Percentiles rank a stretch among this genome's conserved stretches.
Conservation (phyloP, 35 echinoderm and acorn worm genomes). For the Eucidaris tribuloides region DNA sequence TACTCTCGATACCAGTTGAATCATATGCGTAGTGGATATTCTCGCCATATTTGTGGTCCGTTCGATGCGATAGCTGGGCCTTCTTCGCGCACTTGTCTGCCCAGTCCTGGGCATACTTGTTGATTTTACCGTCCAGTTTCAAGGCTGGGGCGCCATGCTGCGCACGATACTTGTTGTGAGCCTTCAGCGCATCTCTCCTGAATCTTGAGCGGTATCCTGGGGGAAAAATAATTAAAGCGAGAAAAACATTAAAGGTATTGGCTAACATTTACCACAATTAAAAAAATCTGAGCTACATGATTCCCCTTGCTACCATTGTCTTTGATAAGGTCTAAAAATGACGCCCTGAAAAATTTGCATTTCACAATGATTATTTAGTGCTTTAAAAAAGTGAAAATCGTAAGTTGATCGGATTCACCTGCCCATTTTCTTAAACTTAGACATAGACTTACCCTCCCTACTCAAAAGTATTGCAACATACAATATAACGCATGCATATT, state of each 20-base stretch:
- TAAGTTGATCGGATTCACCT: no score
- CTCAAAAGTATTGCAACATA: no score
- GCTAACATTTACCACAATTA: background rate
- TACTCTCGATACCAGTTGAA: conserved; percentile 65
- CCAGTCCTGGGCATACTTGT: conserved; percentile 96
- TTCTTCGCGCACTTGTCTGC: conserved; percentile 81
- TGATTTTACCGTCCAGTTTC: conserved; percentile 54
- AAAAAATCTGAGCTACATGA: no score
- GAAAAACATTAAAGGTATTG: background rate
- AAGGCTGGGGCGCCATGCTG: conserved; percentile 73
- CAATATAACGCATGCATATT: no score
- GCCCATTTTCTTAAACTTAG: no score
- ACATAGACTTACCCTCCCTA: no score
- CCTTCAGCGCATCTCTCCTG: conserved; percentile 74
- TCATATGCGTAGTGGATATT: conserved; percentile 81
- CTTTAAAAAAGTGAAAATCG: no score
- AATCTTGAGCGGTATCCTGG: conserved; percentile 75
- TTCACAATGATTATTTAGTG: no score
- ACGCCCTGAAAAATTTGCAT: no score
- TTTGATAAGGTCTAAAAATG: no score
- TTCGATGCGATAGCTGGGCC: conserved; percentile 69
- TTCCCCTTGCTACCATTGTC: no score
- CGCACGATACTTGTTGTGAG: conserved; percentile 84
- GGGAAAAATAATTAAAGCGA: conserved; percentile 17
- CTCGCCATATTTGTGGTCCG: conserved; percentile 91